These are phyloP conservation scores for Alauda arvensis DNA, from an alignment of 2,797 vertebrate species.

Conservation along the genomic window DNA sequence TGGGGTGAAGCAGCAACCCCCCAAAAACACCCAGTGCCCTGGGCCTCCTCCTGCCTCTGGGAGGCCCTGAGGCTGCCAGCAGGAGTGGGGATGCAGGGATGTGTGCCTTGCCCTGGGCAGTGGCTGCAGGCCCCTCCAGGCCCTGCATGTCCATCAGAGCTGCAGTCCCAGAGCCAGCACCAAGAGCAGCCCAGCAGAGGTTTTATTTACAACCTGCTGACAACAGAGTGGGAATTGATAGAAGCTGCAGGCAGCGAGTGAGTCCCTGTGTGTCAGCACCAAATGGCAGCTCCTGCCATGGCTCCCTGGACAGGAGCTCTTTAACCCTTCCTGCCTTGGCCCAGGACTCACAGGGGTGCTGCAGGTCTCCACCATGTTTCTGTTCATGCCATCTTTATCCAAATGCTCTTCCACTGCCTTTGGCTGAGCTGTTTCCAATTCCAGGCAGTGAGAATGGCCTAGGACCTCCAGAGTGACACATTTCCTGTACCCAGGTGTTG, in stretches of 20 bases:
- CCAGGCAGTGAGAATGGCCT: neutral
- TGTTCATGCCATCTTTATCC: accelerated
- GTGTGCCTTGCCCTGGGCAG: accelerated
- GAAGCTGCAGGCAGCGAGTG: slow-evolving; percentile 50
- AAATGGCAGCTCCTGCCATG: slow-evolving; percentile 21
- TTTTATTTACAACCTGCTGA: slow-evolving; percentile 62
- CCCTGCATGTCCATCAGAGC: neutral
- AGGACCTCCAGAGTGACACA: neutral
- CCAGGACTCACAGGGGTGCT: neutral
- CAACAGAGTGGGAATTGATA: slow-evolving; percentile 39
- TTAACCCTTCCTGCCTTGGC: neutral
- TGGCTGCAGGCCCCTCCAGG: neutral
- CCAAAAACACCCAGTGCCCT: neutral
- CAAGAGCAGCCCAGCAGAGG: neutral
- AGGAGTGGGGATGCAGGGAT: neutral
- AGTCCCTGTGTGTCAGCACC: slow-evolving; percentile 46
- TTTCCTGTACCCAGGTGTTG: neutral
- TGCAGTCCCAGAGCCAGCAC: neutral
- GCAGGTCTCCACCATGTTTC: accelerated
- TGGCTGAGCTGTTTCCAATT: neutral
- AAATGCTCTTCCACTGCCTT: neutral
- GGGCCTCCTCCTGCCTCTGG: neutral
- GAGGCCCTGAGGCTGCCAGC: neutral
- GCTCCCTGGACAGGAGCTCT: neutral
- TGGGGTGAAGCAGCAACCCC: neutral